phyloP scores from a whole-genome alignment of 1,140 invertebrate species.

The Aphaenogaster rudis region DNA sequence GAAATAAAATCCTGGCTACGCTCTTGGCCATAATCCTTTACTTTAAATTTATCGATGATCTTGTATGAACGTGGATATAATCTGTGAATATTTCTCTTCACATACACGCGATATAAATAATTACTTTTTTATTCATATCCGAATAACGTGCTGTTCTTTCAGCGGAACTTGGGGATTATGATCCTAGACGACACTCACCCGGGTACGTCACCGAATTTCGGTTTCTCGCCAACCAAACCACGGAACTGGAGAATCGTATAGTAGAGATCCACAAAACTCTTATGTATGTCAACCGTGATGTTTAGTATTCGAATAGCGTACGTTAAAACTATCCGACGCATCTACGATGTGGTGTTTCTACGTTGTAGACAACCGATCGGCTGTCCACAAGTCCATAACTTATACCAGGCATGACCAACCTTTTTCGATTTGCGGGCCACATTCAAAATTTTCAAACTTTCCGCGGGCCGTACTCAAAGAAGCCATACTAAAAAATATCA shows the following conservation, averaged over 20 bases:
- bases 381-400: not conserved
- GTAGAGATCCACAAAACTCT: conserved; percentile 96
- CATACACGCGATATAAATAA: not conserved
- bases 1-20: no score
- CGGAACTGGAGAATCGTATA: conserved; percentile 95
- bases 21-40: not conserved
- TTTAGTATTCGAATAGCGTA: conserved; percentile 29
- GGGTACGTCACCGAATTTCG: conserved; percentile 99
- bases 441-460: no score
- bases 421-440: no score
- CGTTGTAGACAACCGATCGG: conserved; percentile 5
- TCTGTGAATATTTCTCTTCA: not conserved
- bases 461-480: no score
- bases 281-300: conserved; percentile 88
- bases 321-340: not conserved
- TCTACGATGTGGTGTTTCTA: not conserved
- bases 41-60: not conserved
- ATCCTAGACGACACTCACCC: conserved; percentile 94
- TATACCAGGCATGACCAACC: not conserved
- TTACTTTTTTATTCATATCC: not conserved
- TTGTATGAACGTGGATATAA: not conserved
- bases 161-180: conserved; percentile 99
- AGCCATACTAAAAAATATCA: no score
- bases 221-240: conserved; percentile 97
- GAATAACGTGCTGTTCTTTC: conserved; percentile 79